phyloP scores from a whole-genome alignment of 2,888 invertebrate species.

The Phortica magna region DNA sequence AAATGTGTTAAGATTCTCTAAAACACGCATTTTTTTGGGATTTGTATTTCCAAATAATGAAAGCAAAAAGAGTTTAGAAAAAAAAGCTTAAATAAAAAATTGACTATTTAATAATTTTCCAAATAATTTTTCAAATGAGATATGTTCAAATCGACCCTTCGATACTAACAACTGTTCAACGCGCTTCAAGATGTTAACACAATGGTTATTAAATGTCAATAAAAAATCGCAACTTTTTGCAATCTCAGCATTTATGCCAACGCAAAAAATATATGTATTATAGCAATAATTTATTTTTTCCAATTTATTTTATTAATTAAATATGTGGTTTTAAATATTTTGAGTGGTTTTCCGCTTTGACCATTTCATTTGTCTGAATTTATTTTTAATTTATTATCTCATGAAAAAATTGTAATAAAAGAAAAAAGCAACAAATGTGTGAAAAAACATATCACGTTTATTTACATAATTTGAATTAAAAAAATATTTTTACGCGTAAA shows the following conservation, averaged over 20 bases:
- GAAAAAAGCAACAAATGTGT: background rate
- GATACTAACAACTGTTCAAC: no score
- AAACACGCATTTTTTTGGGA: no score
- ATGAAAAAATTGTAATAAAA: background rate
- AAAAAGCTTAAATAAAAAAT: no score
- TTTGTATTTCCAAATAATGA: no score
- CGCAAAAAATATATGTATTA: background rate
- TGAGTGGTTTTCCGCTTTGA: conserved; percentile 13
- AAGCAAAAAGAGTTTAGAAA: no score
- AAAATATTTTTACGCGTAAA: conserved; percentile 6
- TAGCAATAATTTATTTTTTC: conserved; percentile 61
- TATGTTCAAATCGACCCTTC: no score
- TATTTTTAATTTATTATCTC: conserved; percentile 23
- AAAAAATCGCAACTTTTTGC: background rate
- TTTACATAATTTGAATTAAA: conserved; percentile 17
- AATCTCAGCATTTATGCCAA: background rate
- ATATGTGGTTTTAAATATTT: conserved; percentile 55
- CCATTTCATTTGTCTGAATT: conserved; percentile 13
- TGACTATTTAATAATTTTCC: no score
- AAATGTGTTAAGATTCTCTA: no score
- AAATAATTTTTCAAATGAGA: no score
- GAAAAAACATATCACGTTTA: background rate
- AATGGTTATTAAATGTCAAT: no score
- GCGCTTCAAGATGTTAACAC: no score
- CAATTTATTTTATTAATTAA: conserved; percentile 71